Conservation (phyloP, 2,797 vertebrate species). For the Allochrocebus solatus region DNA sequence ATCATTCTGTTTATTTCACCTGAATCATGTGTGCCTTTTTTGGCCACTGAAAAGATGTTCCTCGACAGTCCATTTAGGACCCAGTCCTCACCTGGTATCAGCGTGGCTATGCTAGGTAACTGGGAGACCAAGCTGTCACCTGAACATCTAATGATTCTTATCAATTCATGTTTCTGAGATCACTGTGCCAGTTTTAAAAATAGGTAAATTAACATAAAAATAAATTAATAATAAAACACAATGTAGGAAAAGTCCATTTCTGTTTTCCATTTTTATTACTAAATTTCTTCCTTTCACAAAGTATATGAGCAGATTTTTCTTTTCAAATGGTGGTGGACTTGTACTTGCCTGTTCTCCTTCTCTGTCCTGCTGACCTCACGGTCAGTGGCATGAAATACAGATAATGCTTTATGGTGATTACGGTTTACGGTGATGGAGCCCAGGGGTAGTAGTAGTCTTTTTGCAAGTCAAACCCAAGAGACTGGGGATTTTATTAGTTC, state of each 20-base stretch:
- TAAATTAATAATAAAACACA: neutral
- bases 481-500: neutral
- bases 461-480: neutral
- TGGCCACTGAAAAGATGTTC: neutral
- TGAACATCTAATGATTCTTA: no score
- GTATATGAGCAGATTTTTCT: neutral
- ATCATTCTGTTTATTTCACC: slow-evolving; percentile 42
- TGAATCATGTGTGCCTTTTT: neutral
- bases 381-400: neutral
- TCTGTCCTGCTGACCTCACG: neutral
- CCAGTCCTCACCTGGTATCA: neutral
- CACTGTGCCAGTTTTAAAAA: neutral
- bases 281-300: neutral
- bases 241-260: neutral
- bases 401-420: neutral
- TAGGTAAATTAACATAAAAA: neutral
- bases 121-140: accelerated
- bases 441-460: neutral
- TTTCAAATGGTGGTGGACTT: neutral
- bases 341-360: neutral
- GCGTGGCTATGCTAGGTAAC: accelerated
- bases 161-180: neutral
- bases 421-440: neutral
- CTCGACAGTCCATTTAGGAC: accelerated
- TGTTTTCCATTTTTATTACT: neutral